Conservation (phyloP, 2,888 invertebrate genomes). For the Rugalucina vietnamica region DNA sequence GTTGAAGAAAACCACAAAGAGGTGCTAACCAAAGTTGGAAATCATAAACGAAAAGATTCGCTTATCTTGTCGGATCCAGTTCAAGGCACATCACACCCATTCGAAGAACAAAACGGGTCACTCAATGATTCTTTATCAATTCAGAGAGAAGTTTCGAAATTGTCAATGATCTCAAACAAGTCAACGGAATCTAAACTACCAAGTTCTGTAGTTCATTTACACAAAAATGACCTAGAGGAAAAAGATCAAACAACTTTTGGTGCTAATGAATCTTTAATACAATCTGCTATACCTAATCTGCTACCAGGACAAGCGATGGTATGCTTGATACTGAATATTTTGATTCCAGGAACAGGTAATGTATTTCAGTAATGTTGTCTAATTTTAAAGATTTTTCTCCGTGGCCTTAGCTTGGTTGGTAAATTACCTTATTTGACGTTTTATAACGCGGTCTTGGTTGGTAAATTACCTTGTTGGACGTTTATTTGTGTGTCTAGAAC, state of each 20-base stretch:
- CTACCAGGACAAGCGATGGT: conserved; percentile 94
- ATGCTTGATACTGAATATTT: conserved; percentile 92
- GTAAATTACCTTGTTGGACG: too few species aligned
- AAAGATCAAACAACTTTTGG: not conserved
- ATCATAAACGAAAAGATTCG: too few species aligned
- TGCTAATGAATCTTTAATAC: conserved; percentile 89
- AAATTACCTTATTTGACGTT: too few species aligned
- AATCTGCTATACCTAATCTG: conserved; percentile 95
- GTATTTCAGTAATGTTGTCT: too few species aligned
- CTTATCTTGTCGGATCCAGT: too few species aligned
- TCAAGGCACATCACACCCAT: not conserved
- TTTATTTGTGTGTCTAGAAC: too few species aligned
- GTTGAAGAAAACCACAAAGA: too few species aligned
- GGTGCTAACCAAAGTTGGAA: too few species aligned
- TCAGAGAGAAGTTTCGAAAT: not conserved
- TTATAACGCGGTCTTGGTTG: too few species aligned
- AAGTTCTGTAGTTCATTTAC: not conserved
- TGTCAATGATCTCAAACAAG: not conserved
- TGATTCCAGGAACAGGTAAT: conserved; percentile 92
- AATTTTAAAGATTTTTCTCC: too few species aligned
- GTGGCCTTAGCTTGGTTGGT: not conserved
- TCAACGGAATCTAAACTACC: not conserved
- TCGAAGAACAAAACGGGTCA: not conserved
- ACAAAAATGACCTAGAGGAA: not conserved
- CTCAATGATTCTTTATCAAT: not conserved